Percentiles rank a stretch among this genome's conserved stretches.
phyloP scores from a whole-genome alignment of 2,888 invertebrate genomes.

The Gnatocerus cornutus region DNA sequence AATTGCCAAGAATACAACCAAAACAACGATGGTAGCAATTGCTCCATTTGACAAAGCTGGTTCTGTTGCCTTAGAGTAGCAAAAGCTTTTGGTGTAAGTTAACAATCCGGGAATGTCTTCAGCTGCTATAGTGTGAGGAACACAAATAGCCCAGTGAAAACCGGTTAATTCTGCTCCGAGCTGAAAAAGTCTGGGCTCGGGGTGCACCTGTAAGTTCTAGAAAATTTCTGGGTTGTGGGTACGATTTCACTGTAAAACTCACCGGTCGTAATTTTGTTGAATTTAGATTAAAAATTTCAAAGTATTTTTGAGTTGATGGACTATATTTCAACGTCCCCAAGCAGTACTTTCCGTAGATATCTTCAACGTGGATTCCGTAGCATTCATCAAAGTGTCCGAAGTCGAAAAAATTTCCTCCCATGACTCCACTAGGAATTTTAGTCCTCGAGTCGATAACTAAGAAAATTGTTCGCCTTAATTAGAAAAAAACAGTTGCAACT shows the following conservation, averaged over 20 bases:
- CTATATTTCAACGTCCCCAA: conserved; percentile 9
- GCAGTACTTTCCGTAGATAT: conserved; percentile 43
- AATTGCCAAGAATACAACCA: conserved; percentile 7
- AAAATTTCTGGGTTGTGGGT: background rate
- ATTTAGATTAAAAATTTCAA: background rate
- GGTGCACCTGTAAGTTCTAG: conserved; percentile 1
- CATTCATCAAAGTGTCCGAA: conserved; percentile 47
- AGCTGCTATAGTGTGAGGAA: conserved; percentile 29
- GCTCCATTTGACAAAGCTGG: conserved; percentile 40
- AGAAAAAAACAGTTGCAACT: background rate
- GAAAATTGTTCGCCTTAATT: background rate
- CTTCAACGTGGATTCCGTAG: conserved; percentile 24
- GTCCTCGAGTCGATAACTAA: conserved; percentile 39
- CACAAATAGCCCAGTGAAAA: conserved; percentile 36
- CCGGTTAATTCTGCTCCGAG: conserved; percentile 4
- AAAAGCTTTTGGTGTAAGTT: conserved; percentile 20
- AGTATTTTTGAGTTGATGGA: background rate
- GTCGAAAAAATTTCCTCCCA: conserved; percentile 20
- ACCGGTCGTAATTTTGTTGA: background rate
- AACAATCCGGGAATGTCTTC: conserved; percentile 23
- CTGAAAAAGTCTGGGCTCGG: conserved; percentile 7
- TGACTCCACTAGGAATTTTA: conserved; percentile 35
- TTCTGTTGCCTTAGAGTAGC: conserved; percentile 44
- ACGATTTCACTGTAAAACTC: background rate
- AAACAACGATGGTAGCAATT: conserved; percentile 34